These are phyloP conservation scores for Odobenus rosmarus DNA, from an alignment of 2,113 vertebrate species.

Conservation along the genomic window DNA sequence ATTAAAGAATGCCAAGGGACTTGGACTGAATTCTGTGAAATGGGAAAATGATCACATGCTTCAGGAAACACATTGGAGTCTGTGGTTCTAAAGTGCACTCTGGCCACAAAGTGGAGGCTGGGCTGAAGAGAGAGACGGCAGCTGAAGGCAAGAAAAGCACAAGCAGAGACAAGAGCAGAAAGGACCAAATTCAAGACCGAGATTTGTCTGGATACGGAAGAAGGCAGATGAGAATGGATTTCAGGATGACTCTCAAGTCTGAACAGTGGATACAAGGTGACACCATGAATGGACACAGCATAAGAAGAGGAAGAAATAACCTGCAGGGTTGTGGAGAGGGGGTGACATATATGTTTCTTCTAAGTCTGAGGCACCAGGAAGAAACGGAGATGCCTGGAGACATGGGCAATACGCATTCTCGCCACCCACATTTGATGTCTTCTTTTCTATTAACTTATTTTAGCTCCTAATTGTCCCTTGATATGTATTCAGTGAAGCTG, in stretches of 20 bases:
- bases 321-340: rapidly evolving
- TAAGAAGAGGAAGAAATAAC: not conserved
- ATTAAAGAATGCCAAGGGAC: not conserved
- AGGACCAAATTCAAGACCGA: not conserved
- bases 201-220: not conserved
- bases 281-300: not conserved
- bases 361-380: not conserved
- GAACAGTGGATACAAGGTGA: not conserved
- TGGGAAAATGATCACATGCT: not conserved
- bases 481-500: not conserved
- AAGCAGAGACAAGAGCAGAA: not conserved
- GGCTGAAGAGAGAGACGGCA: not conserved
- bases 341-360: not conserved
- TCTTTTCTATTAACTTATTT: slow-evolving; percentile 27
- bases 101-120: not conserved
- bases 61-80: not conserved
- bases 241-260: not conserved
- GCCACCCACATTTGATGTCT: not conserved
- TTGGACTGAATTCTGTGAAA: not conserved
- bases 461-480: not conserved
- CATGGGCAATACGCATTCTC: not conserved
- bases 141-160: not conserved
- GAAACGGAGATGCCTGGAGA: not conserved
- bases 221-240: not conserved
- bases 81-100: not conserved